Percentiles rank a stretch among this genome's conserved stretches.
phyloP scores from a whole-genome alignment of 2,888 invertebrate species.

The Odontocerum albicorne region DNA sequence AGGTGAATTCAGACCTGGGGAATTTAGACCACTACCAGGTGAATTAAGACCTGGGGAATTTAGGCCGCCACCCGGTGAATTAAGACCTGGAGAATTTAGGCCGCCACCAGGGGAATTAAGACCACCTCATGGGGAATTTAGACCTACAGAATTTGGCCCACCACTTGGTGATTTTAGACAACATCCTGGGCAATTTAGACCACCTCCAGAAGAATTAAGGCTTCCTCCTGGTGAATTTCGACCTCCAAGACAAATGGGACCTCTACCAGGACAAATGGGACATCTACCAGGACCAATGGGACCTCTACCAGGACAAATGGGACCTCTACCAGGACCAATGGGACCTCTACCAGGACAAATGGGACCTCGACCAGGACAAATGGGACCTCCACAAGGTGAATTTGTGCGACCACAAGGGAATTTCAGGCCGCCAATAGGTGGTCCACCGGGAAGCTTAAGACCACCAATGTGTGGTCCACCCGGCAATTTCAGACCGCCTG shows the following conservation, averaged over 20 bases:
- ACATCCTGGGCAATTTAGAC: constrained; percentile 1
- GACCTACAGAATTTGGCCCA: not conserved
- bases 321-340: constrained; percentile 1
- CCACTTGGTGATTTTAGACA: constrained; percentile 1
- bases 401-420: constrained; percentile 2
- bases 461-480: not conserved
- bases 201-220: not conserved
- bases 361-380: not conserved
- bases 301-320: not conserved
- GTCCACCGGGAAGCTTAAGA: constrained; percentile 6
- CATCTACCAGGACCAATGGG: not conserved
- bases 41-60: not conserved
- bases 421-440: constrained; percentile 13
- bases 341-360: not conserved
- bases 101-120: not conserved
- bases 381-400: not conserved
- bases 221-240: not conserved
- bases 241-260: not conserved
- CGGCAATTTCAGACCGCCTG: constrained; percentile 1
- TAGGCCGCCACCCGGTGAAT: not conserved
- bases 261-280: not conserved
- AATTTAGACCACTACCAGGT: not conserved
- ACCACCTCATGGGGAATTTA: not conserved
- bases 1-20: constrained; percentile 1
- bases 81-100: not conserved